Percentiles rank a stretch among this genome's conserved stretches.
Conservation (phyloP, 2,113 vertebrate genomes). For the Cacatua alba region DNA sequence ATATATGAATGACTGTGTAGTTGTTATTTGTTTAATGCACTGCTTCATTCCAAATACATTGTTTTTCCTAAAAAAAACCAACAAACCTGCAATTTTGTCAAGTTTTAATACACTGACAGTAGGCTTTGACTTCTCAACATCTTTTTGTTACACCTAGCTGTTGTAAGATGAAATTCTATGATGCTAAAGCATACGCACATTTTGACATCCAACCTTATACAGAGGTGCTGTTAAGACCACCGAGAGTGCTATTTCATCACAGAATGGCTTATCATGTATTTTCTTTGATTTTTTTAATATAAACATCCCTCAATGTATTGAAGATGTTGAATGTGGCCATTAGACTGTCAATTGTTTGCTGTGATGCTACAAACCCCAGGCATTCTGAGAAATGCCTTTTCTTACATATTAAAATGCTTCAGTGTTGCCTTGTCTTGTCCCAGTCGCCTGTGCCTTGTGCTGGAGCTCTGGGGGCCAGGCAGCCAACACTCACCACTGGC, state of each 20-base stretch:
- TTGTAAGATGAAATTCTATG: background rate
- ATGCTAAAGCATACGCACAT: background rate
- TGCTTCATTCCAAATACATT: background rate
- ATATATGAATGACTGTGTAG: background rate
- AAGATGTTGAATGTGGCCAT: background rate
- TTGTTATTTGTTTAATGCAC: background rate
- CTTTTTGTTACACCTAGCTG: background rate
- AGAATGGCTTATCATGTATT: background rate
- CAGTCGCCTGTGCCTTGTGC: accelerated
- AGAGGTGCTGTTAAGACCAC: background rate
- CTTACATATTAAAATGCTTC: background rate
- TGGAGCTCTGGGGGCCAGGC: background rate
- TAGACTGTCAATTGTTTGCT: background rate
- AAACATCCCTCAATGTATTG: background rate
- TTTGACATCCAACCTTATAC: background rate
- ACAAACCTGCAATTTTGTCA: background rate
- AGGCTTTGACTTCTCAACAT: background rate
- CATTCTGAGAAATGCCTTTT: background rate
- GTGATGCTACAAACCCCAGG: background rate
- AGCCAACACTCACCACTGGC: background rate
- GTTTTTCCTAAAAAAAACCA: background rate
- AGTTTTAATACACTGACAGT: background rate
- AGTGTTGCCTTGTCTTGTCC: background rate
- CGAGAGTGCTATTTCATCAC: background rate
- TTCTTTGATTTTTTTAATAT: background rate